A percentile compares a stretch with the other conserved stretches of the same genome.
Evolutionary conservation across 1,140 invertebrate genomes (phyloP).

Genomic region (Sarcophaga bullata): DNA sequence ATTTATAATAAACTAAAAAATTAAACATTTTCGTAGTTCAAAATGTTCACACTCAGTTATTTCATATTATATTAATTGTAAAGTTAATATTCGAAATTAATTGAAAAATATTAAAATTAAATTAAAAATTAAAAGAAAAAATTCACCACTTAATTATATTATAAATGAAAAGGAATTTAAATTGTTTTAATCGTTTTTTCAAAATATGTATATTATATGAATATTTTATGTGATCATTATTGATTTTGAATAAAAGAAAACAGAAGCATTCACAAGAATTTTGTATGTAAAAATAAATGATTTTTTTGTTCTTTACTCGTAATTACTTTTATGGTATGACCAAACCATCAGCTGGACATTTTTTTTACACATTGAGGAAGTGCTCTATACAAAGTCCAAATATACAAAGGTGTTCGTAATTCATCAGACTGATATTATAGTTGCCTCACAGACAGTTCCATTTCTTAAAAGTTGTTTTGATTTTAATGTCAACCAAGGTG

Average conservation of each 20-base stretch:
- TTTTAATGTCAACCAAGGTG: no score
- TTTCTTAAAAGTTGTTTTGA: no score
- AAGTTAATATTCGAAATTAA: conserved; percentile 6
- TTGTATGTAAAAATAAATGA: conserved; percentile 30
- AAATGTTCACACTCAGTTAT: not conserved
- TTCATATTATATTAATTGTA: not conserved
- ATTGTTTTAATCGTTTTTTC: conserved; percentile 32
- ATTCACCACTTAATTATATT: conserved; percentile 6
- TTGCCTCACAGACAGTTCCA: no score
- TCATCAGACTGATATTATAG: no score
- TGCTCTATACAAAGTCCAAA: no score
- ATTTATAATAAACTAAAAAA: not conserved
- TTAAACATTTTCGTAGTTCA: not conserved
- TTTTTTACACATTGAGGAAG: no score
- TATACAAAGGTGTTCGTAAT: no score
- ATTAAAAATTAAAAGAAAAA: not conserved
- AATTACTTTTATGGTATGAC: not conserved
- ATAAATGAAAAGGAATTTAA: not conserved
- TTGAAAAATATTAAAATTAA: not conserved
- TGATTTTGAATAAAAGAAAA: conserved; percentile 22
- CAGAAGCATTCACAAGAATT: conserved; percentile 28
- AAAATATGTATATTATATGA: not conserved
- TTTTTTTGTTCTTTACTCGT: not conserved
- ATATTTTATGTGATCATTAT: conserved; percentile 31
- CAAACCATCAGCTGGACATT: no score